phyloP scores from a whole-genome alignment of 2,888 invertebrate genomes.

The Selenia dentaria region DNA sequence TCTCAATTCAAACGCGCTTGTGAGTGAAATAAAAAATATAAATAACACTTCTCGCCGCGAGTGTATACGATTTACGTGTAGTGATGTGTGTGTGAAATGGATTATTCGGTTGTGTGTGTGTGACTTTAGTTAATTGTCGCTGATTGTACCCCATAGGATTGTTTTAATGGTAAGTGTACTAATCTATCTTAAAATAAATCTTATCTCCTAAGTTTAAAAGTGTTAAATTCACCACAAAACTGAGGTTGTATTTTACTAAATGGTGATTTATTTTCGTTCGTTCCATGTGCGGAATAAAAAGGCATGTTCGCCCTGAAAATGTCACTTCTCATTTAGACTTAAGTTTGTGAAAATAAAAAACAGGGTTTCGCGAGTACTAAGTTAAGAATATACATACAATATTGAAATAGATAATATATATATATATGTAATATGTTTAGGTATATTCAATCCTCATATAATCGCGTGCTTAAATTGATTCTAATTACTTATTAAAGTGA shows the following conservation, averaged over 20 bases:
- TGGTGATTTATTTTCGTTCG: slow-evolving; percentile 19
- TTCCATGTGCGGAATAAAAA: slow-evolving; percentile 15
- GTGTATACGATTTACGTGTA: slow-evolving; percentile 48
- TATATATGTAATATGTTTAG: no score
- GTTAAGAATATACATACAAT: not conserved
- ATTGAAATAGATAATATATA: no score
- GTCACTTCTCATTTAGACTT: slow-evolving; percentile 29
- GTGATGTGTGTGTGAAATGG: slow-evolving; percentile 48
- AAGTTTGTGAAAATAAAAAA: slow-evolving; percentile 18
- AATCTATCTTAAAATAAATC: not conserved
- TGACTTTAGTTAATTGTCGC: slow-evolving; percentile 46
- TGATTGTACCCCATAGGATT: slow-evolving; percentile 49
- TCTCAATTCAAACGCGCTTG: slow-evolving; percentile 37
- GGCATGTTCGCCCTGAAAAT: slow-evolving; percentile 25
- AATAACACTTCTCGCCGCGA: slow-evolving; percentile 37
- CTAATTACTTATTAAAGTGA: no score
- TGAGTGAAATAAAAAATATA: slow-evolving; percentile 33
- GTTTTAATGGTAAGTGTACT: slow-evolving; percentile 58
- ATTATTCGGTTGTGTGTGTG: slow-evolving; percentile 56
- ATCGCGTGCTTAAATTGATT: no score
- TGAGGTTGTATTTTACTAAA: not conserved
- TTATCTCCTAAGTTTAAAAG: not conserved
- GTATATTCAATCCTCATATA: no score
- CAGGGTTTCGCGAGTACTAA: no score
- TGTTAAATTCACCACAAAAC: no score